A percentile compares a stretch with the other conserved stretches of the same genome.
Conservation (phyloP, 2,113 vertebrate genomes). For the Bothrops jararaca region DNA sequence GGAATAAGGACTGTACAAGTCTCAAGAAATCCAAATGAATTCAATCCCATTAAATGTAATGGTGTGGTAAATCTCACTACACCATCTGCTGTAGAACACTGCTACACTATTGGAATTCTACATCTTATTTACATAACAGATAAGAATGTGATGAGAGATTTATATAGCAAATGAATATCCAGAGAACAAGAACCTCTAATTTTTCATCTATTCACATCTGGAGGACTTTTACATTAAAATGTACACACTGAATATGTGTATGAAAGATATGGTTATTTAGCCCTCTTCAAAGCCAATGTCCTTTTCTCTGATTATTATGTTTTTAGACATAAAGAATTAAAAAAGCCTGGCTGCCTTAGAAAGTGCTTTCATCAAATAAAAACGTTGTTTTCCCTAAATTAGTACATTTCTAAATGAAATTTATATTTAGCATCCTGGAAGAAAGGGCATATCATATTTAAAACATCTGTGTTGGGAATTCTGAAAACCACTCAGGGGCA, state of each 20-base stretch:
- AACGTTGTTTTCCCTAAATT: slow-evolving; percentile 45
- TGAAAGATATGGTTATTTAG: slow-evolving; percentile 61
- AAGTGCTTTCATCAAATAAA: slow-evolving; percentile 47
- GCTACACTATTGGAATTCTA: slow-evolving; percentile 81
- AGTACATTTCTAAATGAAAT: slow-evolving; percentile 47
- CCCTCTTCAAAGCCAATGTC: slow-evolving; percentile 43
- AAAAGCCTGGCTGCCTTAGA: slow-evolving; percentile 20
- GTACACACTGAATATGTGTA: not conserved
- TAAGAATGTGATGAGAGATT: slow-evolving; percentile 78
- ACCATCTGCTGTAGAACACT: slow-evolving; percentile 80
- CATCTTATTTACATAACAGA: slow-evolving; percentile 86
- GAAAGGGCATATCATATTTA: slow-evolving; percentile 56
- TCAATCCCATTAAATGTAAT: slow-evolving; percentile 85
- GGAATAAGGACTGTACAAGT: slow-evolving; percentile 75
- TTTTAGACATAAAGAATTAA: slow-evolving; percentile 38
- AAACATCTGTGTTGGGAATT: slow-evolving; percentile 61
- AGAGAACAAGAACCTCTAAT: slow-evolving; percentile 68
- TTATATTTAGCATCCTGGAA: not conserved
- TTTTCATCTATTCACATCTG: slow-evolving; percentile 72
- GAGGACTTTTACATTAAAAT: slow-evolving; percentile 66
- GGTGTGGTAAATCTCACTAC: slow-evolving; percentile 83
- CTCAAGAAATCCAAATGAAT: slow-evolving; percentile 84
- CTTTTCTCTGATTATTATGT: slow-evolving; percentile 56
- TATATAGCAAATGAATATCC: slow-evolving; percentile 73
- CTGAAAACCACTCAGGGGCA: slow-evolving; percentile 54